A percentile compares a stretch with the other conserved stretches of the same genome.
Evolutionary conservation across 2,888 invertebrate genomes (phyloP).

Genomic region (Tridacna crocea): DNA sequence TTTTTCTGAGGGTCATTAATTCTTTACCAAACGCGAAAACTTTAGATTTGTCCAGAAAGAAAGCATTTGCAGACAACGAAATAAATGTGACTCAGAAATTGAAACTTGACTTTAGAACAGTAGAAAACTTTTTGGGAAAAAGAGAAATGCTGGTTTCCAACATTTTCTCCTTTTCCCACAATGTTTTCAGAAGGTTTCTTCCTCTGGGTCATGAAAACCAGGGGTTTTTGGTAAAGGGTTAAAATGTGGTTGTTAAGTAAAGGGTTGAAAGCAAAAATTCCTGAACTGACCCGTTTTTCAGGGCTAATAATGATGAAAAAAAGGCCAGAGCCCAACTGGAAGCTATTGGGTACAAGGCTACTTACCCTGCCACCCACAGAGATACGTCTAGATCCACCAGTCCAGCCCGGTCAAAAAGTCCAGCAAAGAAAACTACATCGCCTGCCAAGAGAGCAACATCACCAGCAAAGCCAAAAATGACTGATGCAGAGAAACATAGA

Average conservation of each 20-base stretch:
- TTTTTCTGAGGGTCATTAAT: too few species aligned
- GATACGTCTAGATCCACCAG: conserved; percentile 9
- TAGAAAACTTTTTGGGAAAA: too few species aligned
- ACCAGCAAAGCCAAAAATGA: conserved; percentile 17
- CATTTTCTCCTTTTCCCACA: background rate
- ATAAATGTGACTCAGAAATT: too few species aligned
- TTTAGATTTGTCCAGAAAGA: too few species aligned
- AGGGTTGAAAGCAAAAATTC: background rate
- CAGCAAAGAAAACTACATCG: background rate
- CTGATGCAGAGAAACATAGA: conserved; percentile 16
- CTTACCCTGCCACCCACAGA: conserved; percentile 48
- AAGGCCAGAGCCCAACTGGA: conserved; percentile 52
- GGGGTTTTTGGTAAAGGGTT: background rate
- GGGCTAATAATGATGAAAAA: conserved; percentile 63
- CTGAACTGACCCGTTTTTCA: conserved; percentile 25
- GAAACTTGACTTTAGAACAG: too few species aligned
- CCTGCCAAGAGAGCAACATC: conserved; percentile 14
- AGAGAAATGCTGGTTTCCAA: too few species aligned
- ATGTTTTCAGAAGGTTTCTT: background rate
- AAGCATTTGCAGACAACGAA: too few species aligned
- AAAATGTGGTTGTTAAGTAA: background rate
- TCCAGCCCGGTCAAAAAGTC: conserved; percentile 15
- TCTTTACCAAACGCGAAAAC: too few species aligned
- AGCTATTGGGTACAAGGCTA: conserved; percentile 62
- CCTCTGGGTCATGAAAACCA: background rate